These are phyloP conservation scores for Siderastrea siderea DNA, from an alignment of 92 coral and sea anemone genomes.

Conservation along the genomic window DNA sequence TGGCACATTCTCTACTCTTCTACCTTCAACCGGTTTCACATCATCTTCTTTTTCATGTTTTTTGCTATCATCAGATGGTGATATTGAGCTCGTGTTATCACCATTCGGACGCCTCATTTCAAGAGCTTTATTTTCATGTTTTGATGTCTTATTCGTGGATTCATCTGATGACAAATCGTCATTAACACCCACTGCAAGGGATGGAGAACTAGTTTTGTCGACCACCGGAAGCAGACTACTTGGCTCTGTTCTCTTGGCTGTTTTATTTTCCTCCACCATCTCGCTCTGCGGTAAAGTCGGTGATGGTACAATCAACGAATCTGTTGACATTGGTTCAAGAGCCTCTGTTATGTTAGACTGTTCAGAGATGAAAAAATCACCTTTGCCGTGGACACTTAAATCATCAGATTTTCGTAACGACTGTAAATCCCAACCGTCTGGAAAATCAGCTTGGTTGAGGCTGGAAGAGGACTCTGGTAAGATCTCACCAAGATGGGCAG, in stretches of 20 bases:
- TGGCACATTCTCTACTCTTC: constrained; percentile 85
- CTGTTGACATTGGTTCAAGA: neutral
- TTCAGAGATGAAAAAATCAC: neutral
- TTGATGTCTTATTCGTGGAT: neutral
- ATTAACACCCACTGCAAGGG: neutral
- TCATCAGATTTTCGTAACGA: neutral
- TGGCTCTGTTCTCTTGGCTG: neutral
- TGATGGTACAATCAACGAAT: neutral
- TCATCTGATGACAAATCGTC: neutral
- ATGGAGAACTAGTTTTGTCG: neutral
- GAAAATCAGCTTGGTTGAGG: neutral
- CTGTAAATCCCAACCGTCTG: neutral
- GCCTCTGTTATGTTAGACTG: neutral
- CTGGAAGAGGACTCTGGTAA: neutral
- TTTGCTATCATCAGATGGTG: neutral
- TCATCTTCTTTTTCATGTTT: neutral
- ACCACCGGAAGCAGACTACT: neutral
- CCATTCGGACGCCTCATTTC: neutral
- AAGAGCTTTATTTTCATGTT: neutral
- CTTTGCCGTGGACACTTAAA: neutral
- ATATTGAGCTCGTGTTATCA: neutral
- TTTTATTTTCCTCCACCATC: neutral
- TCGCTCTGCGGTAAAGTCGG: neutral
- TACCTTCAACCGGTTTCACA: constrained; percentile 71
- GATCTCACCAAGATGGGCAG: neutral